These are phyloP conservation scores for Coracias cyanogaster DNA, from an alignment of 2,797 vertebrate species.

Conservation along the genomic window DNA sequence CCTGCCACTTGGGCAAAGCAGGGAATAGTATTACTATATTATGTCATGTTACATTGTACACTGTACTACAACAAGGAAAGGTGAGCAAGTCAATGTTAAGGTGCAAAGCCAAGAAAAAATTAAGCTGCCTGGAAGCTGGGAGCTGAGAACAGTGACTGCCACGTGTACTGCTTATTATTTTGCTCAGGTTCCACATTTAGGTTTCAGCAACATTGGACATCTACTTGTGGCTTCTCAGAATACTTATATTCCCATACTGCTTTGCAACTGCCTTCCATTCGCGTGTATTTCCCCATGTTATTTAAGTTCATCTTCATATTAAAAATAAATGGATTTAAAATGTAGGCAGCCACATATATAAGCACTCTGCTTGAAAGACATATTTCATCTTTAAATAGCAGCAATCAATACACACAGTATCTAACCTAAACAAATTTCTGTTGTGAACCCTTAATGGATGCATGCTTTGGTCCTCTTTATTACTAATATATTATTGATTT, in stretches of 20 bases:
- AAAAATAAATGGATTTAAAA: slow-evolving; percentile 58
- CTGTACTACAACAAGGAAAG: not conserved
- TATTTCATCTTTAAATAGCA: slow-evolving; percentile 66
- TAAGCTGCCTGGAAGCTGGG: not conserved
- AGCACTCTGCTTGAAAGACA: slow-evolving; percentile 34
- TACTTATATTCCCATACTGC: not conserved
- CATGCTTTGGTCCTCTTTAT: slow-evolving; percentile 68
- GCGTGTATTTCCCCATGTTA: not conserved
- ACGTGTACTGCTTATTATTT: not conserved
- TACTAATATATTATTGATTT: slow-evolving; percentile 72
- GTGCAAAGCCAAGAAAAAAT: not conserved
- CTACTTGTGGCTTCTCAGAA: not conserved
- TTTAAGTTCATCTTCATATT: slow-evolving; percentile 44
- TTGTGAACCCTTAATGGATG: slow-evolving; percentile 66
- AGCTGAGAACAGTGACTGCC: not conserved
- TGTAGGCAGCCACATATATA: slow-evolving; percentile 27
- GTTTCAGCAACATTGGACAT: not conserved
- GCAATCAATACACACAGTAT: slow-evolving; percentile 32
- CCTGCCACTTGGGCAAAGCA: not conserved
- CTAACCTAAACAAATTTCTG: slow-evolving; percentile 66
- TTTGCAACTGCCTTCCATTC: not conserved
- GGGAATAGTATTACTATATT: accelerated
- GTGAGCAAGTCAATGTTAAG: not conserved
- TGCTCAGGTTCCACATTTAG: not conserved
- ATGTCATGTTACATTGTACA: not conserved